Conservation (phyloP, 2,113 vertebrate species). For the Aldabrachelys gigantea region DNA sequence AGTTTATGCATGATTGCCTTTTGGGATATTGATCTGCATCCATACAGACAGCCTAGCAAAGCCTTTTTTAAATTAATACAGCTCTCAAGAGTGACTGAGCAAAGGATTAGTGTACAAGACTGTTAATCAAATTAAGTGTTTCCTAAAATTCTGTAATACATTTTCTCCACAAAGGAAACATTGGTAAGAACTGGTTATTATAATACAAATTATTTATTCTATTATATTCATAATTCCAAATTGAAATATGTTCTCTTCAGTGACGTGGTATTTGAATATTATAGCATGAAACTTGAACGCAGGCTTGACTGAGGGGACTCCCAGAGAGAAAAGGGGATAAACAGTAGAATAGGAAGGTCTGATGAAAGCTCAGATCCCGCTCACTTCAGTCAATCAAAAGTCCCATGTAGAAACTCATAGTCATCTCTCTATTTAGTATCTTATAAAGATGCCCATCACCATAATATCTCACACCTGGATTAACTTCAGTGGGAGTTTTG, state of each 20-base stretch:
- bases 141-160: conserved; percentile 70
- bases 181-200: conserved; percentile 59
- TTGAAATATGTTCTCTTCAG: conserved; percentile 26
- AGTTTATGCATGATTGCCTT: conserved; percentile 39
- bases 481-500: neutral
- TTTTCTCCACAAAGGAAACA: conserved; percentile 71
- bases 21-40: conserved; percentile 61
- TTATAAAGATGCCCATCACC: neutral
- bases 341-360: neutral
- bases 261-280: conserved; percentile 27
- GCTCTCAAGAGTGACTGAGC: conserved; percentile 66
- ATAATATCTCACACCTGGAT: neutral
- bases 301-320: neutral
- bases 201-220: conserved; percentile 49
- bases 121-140: conserved; percentile 77
- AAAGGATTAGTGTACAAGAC: conserved; percentile 60
- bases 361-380: neutral
- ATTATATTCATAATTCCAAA: conserved; percentile 45
- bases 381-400: neutral
- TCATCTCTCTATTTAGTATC: neutral
- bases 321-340: neutral
- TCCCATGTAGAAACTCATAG: neutral
- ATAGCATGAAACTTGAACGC: neutral
- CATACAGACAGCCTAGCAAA: conserved; percentile 63
- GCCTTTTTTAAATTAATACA: conserved; percentile 69